Conservation (phyloP, 2,888 invertebrate species). For the Orchesella flavescens region DNA sequence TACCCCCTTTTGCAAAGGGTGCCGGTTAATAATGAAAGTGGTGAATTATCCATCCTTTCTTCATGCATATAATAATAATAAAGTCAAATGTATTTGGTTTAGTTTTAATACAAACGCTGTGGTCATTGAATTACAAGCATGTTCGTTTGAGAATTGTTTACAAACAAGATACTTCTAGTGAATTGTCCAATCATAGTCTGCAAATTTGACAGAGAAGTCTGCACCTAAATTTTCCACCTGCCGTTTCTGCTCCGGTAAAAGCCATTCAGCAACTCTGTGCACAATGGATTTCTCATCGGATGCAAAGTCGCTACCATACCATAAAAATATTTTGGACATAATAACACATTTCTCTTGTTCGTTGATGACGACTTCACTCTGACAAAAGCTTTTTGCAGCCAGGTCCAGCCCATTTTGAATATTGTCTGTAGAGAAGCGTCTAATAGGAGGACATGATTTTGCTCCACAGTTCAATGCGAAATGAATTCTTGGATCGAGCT, state of each 20-base stretch:
- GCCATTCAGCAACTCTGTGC: constrained; percentile 36
- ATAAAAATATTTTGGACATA: constrained; percentile 66
- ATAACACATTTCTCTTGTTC: constrained; percentile 56
- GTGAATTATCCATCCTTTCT: too few species aligned
- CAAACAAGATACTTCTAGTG: background rate
- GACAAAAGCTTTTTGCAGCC: constrained; percentile 62
- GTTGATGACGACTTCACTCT: constrained; percentile 58
- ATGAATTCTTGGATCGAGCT: constrained; percentile 75
- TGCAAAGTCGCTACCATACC: constrained; percentile 66
- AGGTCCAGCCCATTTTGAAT: constrained; percentile 59
- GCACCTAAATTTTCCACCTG: constrained; percentile 25
- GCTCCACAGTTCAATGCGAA: constrained; percentile 75
- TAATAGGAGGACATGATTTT: constrained; percentile 72
- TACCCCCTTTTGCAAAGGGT: too few species aligned
- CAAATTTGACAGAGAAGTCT: constrained; percentile 47
- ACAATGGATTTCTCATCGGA: constrained; percentile 59
- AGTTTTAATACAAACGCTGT: too few species aligned
- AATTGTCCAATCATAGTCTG: constrained; percentile 67
- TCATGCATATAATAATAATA: too few species aligned
- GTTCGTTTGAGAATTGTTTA: too few species aligned
- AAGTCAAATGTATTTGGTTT: too few species aligned
- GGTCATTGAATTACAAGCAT: too few species aligned
- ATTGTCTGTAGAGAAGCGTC: constrained; percentile 64
- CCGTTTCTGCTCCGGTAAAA: constrained; percentile 34
- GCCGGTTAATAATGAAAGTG: too few species aligned